Conservation (phyloP, 2,888 invertebrate genomes). For the Eristalis tenax region DNA sequence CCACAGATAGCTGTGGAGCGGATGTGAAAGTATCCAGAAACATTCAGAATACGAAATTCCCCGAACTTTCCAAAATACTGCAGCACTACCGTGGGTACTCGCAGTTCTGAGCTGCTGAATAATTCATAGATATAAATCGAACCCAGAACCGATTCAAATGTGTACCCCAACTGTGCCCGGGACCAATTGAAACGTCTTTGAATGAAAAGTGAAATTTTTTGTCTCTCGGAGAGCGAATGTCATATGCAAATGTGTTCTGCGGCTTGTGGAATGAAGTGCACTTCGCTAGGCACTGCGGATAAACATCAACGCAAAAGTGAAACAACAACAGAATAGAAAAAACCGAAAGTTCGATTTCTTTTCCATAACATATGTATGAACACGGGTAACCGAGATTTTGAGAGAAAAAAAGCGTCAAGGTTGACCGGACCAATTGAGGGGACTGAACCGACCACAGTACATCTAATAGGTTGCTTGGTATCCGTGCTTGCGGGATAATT, state of each 20-base stretch:
- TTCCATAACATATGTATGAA: not conserved
- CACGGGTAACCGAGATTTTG: not conserved
- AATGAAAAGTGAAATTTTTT: slow-evolving; percentile 62
- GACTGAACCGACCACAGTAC: not conserved
- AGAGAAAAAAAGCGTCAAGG: slow-evolving; percentile 8
- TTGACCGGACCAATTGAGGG: slow-evolving; percentile 1
- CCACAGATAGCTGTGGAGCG: not conserved
- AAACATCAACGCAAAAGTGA: slow-evolving; percentile 39
- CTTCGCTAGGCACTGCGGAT: slow-evolving; percentile 6
- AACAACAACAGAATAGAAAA: slow-evolving; percentile 24
- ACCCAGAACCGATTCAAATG: slow-evolving; percentile 47
- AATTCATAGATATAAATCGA: slow-evolving; percentile 56
- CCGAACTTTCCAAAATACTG: slow-evolving; percentile 36
- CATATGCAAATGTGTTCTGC: slow-evolving; percentile 52
- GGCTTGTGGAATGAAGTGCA: slow-evolving; percentile 16
- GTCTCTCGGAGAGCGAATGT: slow-evolving; percentile 32
- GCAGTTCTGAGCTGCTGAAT: slow-evolving; percentile 48
- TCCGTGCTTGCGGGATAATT: not conserved
- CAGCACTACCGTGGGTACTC: not conserved
- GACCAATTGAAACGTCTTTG: slow-evolving; percentile 54
- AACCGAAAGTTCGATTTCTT: slow-evolving; percentile 56
- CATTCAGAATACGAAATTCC: not conserved
- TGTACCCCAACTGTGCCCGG: slow-evolving; percentile 47
- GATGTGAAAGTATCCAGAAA: slow-evolving; percentile 47
- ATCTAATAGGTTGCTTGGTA: slow-evolving; percentile 8